These are phyloP conservation scores for Aphaenogaster floridana DNA, from an alignment of 1,140 invertebrate species.

Conservation along the genomic window DNA sequence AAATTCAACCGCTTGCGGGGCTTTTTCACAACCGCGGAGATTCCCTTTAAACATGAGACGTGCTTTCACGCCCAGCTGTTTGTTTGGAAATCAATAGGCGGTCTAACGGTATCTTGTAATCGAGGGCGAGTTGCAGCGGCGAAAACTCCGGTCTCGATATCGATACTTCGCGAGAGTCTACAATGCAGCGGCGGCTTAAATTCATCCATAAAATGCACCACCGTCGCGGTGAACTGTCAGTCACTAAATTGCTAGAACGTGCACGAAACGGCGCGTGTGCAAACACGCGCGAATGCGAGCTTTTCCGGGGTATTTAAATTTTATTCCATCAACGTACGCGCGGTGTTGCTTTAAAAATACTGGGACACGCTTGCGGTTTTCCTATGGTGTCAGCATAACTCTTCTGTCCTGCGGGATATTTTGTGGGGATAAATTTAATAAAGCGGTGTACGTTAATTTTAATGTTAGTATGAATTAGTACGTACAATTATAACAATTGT, in stretches of 20 bases:
- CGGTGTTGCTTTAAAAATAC: slow-evolving; percentile 32
- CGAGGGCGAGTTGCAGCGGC: background rate
- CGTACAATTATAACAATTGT: background rate
- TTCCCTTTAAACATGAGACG: slow-evolving; percentile 5
- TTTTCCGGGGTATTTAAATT: slow-evolving; percentile 48
- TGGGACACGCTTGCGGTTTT: slow-evolving; percentile 8
- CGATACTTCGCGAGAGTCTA: slow-evolving; percentile 11
- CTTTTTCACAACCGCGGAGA: background rate
- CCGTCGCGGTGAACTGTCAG: background rate
- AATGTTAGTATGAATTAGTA: background rate
- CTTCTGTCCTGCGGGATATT: background rate
- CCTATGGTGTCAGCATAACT: background rate
- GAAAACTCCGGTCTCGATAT: slow-evolving; percentile 38
- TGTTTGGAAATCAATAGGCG: slow-evolving; percentile 39
- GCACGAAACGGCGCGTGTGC: slow-evolving; percentile 34
- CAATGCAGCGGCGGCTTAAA: background rate
- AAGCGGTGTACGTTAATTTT: slow-evolving; percentile 22
- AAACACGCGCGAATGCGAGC: slow-evolving; percentile 29
- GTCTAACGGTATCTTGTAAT: slow-evolving; percentile 34
- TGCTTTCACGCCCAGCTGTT: slow-evolving; percentile 23
- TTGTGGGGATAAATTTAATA: slow-evolving; percentile 37
- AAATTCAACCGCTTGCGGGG: slow-evolving; percentile 4
- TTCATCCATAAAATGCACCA: slow-evolving; percentile 33
- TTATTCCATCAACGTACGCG: slow-evolving; percentile 42
- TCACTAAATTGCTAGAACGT: slow-evolving; percentile 48